Evolutionary conservation across 2,888 invertebrate genomes (phyloP), one percentile per base, ranked within the genome.

Genomic region (Tiliacea aurago): DNA sequence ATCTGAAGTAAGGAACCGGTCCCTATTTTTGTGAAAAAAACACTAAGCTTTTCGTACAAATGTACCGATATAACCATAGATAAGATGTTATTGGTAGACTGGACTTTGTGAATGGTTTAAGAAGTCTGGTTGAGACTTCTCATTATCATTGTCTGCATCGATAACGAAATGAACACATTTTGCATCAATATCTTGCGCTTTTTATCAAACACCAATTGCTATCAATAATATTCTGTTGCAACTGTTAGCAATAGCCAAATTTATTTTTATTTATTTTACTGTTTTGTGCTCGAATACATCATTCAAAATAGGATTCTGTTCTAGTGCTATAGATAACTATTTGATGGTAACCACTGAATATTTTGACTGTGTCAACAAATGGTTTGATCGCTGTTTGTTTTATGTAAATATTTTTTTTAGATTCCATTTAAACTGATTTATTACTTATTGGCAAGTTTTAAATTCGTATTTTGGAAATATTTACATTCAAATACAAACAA

Each of bases 301-400:
- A 45, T 3, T n/a, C 70, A 37, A 63, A 76, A 63, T 58, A 18
- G 58, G 6, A 37, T 53, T 20, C 10, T 64, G 33, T 53, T 70
- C 41, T 47, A 51, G 58, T 23, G 20, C 47, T 13, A 55, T 55
- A 20, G 43, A 64, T 51, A 64, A 69, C 78, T 64, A 28, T 78
- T 51, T 61, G 55, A 63, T 76, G 20, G 33, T 65, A 72, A 77
- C 77, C 63, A 69, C 62, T 69, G 76, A 62, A 59, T 67, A 81
- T 66, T 81, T 67, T 58, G 65, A 23, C 77, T 33, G 13, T 63
- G 56, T 63, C 68, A 73, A 67, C 59, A 76, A 49, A 47, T 15
- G 23, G 56, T 47, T 65, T 53, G 59, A 67, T 66, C 53, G 81
- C 23, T 66, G 73, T 81, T 72, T 81, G 74, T 62, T 70, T 73